Conservation (phyloP, 2,113 vertebrate species). For the Trachemys scripta region DNA sequence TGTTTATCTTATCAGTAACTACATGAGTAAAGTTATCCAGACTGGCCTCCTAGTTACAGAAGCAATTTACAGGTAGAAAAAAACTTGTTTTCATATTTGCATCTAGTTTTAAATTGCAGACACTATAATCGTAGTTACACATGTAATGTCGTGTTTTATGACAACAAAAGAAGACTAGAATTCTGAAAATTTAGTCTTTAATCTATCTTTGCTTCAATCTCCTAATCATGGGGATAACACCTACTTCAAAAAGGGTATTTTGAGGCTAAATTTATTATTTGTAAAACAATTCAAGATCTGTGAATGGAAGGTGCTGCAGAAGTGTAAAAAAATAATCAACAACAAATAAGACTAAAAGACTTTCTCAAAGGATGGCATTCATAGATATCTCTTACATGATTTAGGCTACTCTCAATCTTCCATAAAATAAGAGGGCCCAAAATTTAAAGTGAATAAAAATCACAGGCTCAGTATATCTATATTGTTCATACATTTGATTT, state of each 20-base stretch:
- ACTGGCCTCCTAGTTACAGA: neutral
- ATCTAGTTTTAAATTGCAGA: neutral
- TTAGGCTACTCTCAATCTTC: neutral
- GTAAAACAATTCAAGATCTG: neutral
- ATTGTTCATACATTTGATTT: accelerated
- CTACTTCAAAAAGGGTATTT: neutral
- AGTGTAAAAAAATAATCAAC: neutral
- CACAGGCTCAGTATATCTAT: accelerated
- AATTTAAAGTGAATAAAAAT: neutral
- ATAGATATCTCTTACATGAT: neutral
- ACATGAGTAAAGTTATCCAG: neutral
- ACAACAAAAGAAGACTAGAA: neutral
- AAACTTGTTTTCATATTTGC: neutral
- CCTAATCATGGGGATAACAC: neutral
- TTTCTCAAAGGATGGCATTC: neutral
- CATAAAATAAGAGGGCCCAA: neutral
- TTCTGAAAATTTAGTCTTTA: neutral
- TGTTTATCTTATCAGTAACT: neutral
- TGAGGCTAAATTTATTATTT: neutral
- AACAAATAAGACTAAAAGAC: neutral
- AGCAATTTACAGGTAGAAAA: accelerated
- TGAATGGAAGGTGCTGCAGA: neutral
- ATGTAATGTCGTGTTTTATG: accelerated
- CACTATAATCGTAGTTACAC: neutral
- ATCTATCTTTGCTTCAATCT: neutral